Base-by-base conservation (phyloP, 2,888 invertebrate species). In the Capitulum mitella region DNA sequence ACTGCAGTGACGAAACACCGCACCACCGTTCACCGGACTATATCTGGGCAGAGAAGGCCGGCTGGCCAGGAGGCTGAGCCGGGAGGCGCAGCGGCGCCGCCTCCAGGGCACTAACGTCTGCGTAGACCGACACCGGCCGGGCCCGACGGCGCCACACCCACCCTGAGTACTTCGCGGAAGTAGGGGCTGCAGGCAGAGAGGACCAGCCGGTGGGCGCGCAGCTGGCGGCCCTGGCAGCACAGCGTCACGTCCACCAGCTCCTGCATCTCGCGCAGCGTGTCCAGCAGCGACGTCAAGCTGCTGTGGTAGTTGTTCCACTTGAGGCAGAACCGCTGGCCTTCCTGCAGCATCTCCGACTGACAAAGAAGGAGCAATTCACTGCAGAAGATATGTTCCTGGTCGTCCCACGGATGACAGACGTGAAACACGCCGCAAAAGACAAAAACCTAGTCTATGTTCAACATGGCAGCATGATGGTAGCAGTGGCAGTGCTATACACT, bases 121-220 rank as follows among this genome's bases (percentile, higher is more conserved):
- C 1, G 6, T 34, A 3, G 1, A 14, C 61, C 26, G 26, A 6
- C 54, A 54, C 54, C 54, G 19, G 29, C 58, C 32, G 6, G 1
- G 32, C 32, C 14, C 34, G 32, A 26, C 29, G 37, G 16, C 40
- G 8, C 8, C 6, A 37, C 26, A 70, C 70, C 19, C 70, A 70
- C 70, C 70, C 34, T 64, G 64, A 64, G 64, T 34, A 64, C 64
- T 34, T 64, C 64, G 29, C 64, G 89, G 32, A 92, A 87, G 83
- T 91, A 89, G 79, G 89, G 88, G 86, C 91, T 91, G 82, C 90
- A 91, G 81, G 91, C 90, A 0, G 91, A 91, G 16, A 91, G 87
- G 22, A 92, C 90, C 5, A 90, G 87, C 77, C 90, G 89, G 84
- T 91, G 91, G 0, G 91, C 91, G 83, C 88, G 88, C 83, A 91